Evolutionary conservation across 2,797 vertebrate species (phyloP).

Genomic region (Chaunax sp.): DNA sequence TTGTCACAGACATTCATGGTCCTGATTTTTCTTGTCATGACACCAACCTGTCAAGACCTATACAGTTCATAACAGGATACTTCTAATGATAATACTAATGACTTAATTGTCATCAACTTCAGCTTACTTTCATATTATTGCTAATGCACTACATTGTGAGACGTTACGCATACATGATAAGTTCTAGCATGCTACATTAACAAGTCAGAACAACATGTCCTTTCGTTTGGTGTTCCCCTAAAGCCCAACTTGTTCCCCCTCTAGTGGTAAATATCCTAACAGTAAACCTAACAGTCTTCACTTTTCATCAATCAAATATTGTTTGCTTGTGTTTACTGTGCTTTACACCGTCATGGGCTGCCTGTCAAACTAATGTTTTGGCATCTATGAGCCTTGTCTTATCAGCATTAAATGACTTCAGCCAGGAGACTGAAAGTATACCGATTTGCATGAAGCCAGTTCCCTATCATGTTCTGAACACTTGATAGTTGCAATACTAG

Average conservation of each 20-base stretch:
- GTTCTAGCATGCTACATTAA: neutral
- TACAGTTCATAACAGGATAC: constrained; percentile 12
- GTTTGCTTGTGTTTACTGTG: neutral
- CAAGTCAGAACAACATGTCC: neutral
- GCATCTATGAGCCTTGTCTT: constrained; percentile 35
- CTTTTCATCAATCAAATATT: constrained; percentile 1
- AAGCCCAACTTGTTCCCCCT: neutral
- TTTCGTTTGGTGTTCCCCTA: neutral
- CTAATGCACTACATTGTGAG: neutral
- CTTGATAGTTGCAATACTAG: constrained; percentile 26
- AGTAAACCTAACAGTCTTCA: neutral
- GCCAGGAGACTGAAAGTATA: constrained; percentile 33
- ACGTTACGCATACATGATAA: neutral
- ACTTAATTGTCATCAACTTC: constrained; percentile 10
- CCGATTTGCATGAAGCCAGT: constrained; percentile 51
- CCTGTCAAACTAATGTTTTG: constrained; percentile 8
- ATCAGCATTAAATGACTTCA: constrained; percentile 14
- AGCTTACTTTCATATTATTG: constrained; percentile 25
- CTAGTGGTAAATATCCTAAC: neutral
- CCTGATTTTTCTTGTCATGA: neutral
- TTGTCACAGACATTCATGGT: neutral
- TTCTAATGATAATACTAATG: constrained; percentile 1
- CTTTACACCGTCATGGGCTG: constrained; percentile 6
- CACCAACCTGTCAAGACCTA: neutral
- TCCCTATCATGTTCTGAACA: constrained; percentile 21